Evolutionary conservation across 2,113 vertebrate genomes (phyloP).

Genomic region (Rhinolophus sinicus): DNA sequence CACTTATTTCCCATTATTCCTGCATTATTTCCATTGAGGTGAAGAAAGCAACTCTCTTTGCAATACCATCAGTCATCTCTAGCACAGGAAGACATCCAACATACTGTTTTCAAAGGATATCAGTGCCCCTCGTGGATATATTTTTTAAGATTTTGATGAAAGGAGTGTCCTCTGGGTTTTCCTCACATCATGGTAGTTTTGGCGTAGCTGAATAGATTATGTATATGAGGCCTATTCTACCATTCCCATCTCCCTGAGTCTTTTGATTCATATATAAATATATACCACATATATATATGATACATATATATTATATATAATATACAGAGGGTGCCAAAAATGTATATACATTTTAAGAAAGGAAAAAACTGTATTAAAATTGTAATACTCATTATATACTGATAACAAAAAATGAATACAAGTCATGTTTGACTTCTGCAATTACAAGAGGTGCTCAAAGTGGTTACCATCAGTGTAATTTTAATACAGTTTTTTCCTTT

Average conservation of each 20-base stretch:
- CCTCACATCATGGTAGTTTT: background rate
- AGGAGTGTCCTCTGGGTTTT: background rate
- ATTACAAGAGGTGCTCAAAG: no score
- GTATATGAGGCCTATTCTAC: no score
- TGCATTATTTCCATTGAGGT: background rate
- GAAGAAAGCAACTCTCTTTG: background rate
- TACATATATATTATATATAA: no score
- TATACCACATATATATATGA: background rate
- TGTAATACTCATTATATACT: no score
- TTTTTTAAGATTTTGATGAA: background rate
- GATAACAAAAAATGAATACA: no score
- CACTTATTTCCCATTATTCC: no score
- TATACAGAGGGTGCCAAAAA: no score
- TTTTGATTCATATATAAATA: background rate
- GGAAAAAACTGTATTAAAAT: no score
- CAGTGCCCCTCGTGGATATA: background rate
- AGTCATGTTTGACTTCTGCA: no score
- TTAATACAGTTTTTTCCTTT: no score
- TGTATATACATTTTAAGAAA: no score
- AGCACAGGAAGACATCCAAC: background rate
- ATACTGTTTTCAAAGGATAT: background rate
- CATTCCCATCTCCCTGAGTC: background rate
- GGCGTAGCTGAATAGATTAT: background rate
- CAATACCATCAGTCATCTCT: background rate
- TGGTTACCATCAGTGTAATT: no score